Evolutionary conservation across 2,113 vertebrate genomes (phyloP).

Genomic region (Nothoprocta perdicaria): DNA sequence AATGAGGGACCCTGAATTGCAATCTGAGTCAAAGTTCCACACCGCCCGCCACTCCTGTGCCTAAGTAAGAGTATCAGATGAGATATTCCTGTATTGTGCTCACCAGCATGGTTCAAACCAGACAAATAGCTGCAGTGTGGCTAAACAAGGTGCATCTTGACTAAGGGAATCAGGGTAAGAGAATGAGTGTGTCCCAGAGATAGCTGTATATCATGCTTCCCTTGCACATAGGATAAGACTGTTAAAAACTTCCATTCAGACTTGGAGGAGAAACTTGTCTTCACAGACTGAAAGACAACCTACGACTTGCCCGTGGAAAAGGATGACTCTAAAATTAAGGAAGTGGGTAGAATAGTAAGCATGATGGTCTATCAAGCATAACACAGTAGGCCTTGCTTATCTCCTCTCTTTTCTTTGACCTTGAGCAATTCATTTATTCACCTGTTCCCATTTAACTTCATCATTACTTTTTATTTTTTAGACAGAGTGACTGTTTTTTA

Average conservation of each 20-base stretch:
- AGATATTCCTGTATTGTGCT: background rate
- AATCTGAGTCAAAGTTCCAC: background rate
- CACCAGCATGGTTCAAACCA: accelerated
- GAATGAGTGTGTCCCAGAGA: background rate
- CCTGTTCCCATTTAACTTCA: background rate
- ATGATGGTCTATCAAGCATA: background rate
- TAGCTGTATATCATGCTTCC: background rate
- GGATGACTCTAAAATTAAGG: background rate
- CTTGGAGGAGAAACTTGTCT: background rate
- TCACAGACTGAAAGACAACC: background rate
- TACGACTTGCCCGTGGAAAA: background rate
- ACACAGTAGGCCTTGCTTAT: background rate
- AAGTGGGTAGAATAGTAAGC: background rate
- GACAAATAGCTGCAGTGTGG: background rate
- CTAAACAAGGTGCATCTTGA: background rate
- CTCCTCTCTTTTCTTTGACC: background rate
- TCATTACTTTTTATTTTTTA: background rate
- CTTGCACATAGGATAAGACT: background rate
- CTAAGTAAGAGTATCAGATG: too few relatives aligned
- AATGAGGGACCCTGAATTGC: background rate
- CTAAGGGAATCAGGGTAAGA: background rate
- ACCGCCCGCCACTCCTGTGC: background rate
- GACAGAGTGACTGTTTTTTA: background rate
- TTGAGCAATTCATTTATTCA: background rate
- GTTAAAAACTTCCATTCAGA: accelerated